phyloP scores from a whole-genome alignment of 2,888 invertebrate genomes.

The Melieria picta region DNA sequence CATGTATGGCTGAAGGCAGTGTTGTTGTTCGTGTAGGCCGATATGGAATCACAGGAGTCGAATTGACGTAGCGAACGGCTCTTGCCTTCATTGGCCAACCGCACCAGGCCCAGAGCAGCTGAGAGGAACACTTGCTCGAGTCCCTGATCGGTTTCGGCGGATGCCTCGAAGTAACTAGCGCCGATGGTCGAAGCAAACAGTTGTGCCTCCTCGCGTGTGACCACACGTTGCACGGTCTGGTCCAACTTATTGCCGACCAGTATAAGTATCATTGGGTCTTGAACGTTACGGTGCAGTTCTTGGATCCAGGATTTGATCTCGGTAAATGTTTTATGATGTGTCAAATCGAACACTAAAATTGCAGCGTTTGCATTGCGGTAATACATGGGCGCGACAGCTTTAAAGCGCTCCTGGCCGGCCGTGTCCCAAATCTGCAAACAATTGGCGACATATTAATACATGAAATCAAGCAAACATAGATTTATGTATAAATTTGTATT shows the following conservation, averaged over 20 bases:
- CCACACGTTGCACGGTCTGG: conserved; percentile 72
- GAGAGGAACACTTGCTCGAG: conserved; percentile 79
- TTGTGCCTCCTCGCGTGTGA: conserved; percentile 75
- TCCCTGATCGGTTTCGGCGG: conserved; percentile 81
- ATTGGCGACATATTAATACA: not conserved
- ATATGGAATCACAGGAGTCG: conserved; percentile 69
- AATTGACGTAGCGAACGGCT: conserved; percentile 71
- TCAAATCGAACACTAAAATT: conserved; percentile 86
- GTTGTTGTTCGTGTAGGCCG: conserved; percentile 58
- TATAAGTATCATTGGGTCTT: conserved; percentile 80
- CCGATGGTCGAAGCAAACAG: conserved; percentile 83
- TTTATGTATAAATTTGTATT: not conserved
- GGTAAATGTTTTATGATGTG: conserved; percentile 77
- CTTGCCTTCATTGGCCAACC: conserved; percentile 68
- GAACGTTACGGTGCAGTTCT: conserved; percentile 81
- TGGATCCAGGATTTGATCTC: conserved; percentile 88
- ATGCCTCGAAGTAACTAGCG: conserved; percentile 86
- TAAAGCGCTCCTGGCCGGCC: conserved; percentile 71
- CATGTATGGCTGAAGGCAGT: conserved; percentile 55
- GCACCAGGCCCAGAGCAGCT: conserved; percentile 73
- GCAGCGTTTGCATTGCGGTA: conserved; percentile 93
- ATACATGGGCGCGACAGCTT: conserved; percentile 95
- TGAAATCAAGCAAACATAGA: not conserved
- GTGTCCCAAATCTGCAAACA: conserved; percentile 65
- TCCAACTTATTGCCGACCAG: conserved; percentile 90